These are phyloP conservation scores for Agrochola lota DNA, from an alignment of 2,888 invertebrate species.

Conservation along the genomic window DNA sequence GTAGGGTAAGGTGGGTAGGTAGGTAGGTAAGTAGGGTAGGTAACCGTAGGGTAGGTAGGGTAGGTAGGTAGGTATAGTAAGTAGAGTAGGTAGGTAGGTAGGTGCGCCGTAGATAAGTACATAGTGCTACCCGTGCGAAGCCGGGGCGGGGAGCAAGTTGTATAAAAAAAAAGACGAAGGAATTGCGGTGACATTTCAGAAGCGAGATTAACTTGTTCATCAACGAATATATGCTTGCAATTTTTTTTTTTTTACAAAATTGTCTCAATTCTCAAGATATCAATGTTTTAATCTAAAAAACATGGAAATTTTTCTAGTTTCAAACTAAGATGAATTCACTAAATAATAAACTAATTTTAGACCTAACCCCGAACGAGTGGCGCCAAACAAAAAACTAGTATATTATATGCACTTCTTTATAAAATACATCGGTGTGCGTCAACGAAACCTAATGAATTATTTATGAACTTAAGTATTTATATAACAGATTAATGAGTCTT, in stretches of 20 bases:
- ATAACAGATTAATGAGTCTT: slow-evolving; percentile 1
- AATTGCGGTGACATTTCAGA: no score
- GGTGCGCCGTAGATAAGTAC: no score
- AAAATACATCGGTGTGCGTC: not conserved
- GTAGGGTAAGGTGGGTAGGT: no score
- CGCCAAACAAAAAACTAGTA: slow-evolving; percentile 36
- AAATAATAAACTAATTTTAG: slow-evolving; percentile 25
- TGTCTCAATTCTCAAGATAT: not conserved
- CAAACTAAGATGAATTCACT: not conserved
- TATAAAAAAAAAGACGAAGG: no score
- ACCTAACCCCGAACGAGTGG: slow-evolving; percentile 7
- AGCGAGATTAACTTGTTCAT: slow-evolving; percentile 3
- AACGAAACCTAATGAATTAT: slow-evolving; percentile 35
- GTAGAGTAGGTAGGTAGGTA: no score
- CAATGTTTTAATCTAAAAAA: not conserved
- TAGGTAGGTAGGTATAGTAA: no score
- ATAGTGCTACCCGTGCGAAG: no score
- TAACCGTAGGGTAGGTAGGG: no score
- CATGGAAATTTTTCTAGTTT: slow-evolving; percentile 26
- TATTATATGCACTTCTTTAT: slow-evolving; percentile 29
- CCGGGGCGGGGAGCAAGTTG: no score
- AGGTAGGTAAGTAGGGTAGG: no score
- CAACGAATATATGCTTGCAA: not conserved
- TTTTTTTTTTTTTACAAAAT: slow-evolving; percentile 16
- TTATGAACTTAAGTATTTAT: slow-evolving; percentile 7